Percentiles rank a stretch among this genome's conserved stretches.
These are phyloP conservation scores for Drosophila limbata DNA, from an alignment of 2,888 invertebrate genomes.

Conservation along the genomic window DNA sequence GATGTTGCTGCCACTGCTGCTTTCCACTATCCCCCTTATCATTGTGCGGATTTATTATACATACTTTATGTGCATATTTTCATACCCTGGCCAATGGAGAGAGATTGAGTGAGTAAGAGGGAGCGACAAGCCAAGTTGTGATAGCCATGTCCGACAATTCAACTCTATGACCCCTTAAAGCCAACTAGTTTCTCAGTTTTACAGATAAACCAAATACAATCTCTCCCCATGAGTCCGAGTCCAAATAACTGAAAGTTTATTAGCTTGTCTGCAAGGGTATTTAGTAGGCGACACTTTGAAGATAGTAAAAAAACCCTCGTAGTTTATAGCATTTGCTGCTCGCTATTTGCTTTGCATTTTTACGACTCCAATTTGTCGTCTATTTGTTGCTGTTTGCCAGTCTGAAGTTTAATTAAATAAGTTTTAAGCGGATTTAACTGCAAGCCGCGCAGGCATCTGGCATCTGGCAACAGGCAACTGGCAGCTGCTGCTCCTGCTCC, in stretches of 20 bases:
- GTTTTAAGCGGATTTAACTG: constrained; percentile 77
- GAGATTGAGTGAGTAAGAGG: neutral
- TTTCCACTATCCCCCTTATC: constrained; percentile 14
- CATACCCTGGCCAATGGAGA: constrained; percentile 42
- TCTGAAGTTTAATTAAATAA: constrained; percentile 77
- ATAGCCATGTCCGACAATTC: constrained; percentile 10
- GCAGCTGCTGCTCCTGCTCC: neutral
- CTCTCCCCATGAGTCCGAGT: neutral
- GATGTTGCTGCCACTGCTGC: neutral
- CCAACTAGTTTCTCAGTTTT: constrained; percentile 7
- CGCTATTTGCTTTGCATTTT: constrained; percentile 72
- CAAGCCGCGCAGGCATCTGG: constrained; percentile 31
- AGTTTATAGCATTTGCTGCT: constrained; percentile 53
- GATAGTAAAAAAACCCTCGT: constrained; percentile 19
- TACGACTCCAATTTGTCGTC: constrained; percentile 71
- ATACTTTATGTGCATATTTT: constrained; percentile 74
- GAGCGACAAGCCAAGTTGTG: constrained; percentile 7
- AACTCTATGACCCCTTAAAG: neutral
- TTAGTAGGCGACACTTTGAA: neutral
- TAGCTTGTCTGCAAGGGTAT: constrained; percentile 31
- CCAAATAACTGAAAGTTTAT: constrained; percentile 1
- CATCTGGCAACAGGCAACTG: constrained; percentile 36
- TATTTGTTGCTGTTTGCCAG: constrained; percentile 47
- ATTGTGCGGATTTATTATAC: constrained; percentile 58
- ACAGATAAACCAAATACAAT: constrained; percentile 3